Evolutionary conservation across 2,797 vertebrate species (phyloP), one percentile per base, ranked within the genome.

Genomic region (Remorina albescens): DNA sequence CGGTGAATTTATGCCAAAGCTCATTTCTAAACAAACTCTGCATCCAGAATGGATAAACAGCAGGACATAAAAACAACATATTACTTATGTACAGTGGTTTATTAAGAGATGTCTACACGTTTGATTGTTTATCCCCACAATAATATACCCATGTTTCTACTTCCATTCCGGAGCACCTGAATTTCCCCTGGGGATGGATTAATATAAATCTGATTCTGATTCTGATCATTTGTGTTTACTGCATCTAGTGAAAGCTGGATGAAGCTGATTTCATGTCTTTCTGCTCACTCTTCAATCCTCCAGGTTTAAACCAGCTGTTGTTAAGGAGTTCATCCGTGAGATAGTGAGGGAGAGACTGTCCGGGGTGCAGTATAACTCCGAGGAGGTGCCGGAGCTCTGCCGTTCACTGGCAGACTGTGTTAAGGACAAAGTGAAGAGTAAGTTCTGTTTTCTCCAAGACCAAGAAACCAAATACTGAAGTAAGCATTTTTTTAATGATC

Each of bases 361-460:
- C 9, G 90, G 90, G 0, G 87, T 91, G 8, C 85, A 91, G 65
- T 99, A 97, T 11, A 70, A 93, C 49, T 92, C 96, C 4, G 95
- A 96, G 26, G 93, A 96, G 61, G 93, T 93, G 8, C 86, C 94
- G 6, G 75, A 86, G 42, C 90, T 97, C 73, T 95, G 95, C 47
- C 84, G 81, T 19, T 93, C 73, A 4, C 84, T 99, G 56, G 96
- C 96, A 26, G 96, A 98, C 57, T 72, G 55, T n/a, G 94, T 99
- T 80, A 97, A 96, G 84, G 91, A 96, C 84, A 95, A 93, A 85
- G 92, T 99, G 30, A 98, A 98, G 94, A 93, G 98, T 99, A 56
- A 86, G 75, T 76, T 9, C 62, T 19, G 8, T 18, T 62, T 54
- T 37, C 12, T 47, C 1, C 0, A 8, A 7, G 15, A 26, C 2